Evolutionary conservation across 1,140 invertebrate species (phyloP), one percentile per base, ranked within the genome.

Genomic region (Cephus cinctus): DNA sequence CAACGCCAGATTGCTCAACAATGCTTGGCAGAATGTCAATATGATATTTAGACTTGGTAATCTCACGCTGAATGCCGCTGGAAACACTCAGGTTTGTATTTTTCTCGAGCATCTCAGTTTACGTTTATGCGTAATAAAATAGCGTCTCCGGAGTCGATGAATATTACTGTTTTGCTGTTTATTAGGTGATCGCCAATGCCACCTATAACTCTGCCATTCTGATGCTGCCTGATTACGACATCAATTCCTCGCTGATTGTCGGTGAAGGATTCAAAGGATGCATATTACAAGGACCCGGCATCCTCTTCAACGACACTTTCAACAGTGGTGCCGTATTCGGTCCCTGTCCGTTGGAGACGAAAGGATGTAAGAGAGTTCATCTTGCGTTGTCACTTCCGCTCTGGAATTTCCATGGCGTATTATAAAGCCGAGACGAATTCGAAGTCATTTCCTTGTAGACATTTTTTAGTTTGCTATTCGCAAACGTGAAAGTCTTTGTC

Each of bases 251-350:
- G 76, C 71, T 92, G 52, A 83, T 87, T 50, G 83, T 93, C 46
- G 90, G 90, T 19, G 86, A 87, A 65, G 81, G 84, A 47, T 92
- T 90, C 76, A 83, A 80, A 57, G 91, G 90, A 43, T 94, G 91
- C 66, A 81, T 94, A 20, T 79, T 89, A 45, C 87, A 92, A 79
- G 90, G 90, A 11, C 89, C 89, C 4, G 85, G 87, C 42, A 79
- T 93, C 14, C 81, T 88, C 50, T 90, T 94, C 65, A 86, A 89
- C 61, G 73, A 81, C 11, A 79, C 79, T 32, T 69, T 81, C 30
- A 77, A 81, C 20, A 80, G 81, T 56, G 86, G 86, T 61, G 88
- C 88, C 3, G 65, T 81, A 5, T 90, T 91, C 69, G 88, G 85
- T 6, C 63, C 77, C 6, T 94, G 91, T 69, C 88, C 89, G 0